Evolutionary conservation across 2,888 invertebrate species (phyloP).

Genomic region (Allacma fusca): DNA sequence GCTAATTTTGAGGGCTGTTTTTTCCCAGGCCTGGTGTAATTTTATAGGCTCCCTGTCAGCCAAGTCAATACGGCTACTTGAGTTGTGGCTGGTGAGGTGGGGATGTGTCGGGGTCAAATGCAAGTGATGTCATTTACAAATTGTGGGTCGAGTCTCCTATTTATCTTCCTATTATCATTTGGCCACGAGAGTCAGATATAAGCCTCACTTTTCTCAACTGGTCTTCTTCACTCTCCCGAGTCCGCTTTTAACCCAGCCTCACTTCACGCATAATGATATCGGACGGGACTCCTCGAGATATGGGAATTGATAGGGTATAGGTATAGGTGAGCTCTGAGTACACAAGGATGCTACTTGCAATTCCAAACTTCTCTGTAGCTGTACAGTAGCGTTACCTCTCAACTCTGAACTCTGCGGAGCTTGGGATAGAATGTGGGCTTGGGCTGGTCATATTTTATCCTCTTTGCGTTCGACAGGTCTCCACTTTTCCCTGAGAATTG

Average conservation of each 20-base stretch:
- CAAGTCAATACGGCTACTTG: background rate
- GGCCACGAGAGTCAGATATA: background rate
- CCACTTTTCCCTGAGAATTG: background rate
- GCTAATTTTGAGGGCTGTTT: too few species aligned
- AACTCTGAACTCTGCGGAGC: background rate
- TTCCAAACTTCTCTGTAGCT: conserved; percentile 21
- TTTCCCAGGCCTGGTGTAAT: too few species aligned
- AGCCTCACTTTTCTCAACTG: background rate
- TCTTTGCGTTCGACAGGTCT: conserved; percentile 7
- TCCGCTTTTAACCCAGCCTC: too few species aligned
- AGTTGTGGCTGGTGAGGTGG: background rate
- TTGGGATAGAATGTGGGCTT: background rate
- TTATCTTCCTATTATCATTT: conserved; percentile 6
- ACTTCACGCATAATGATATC: too few species aligned
- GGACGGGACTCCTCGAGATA: too few species aligned
- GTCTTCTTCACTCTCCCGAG: too few species aligned
- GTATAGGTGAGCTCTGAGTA: too few species aligned
- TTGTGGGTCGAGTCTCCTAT: background rate
- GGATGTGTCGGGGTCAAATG: conserved; percentile 4
- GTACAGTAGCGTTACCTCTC: conserved; percentile 14
- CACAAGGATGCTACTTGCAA: too few species aligned
- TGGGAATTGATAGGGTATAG: too few species aligned
- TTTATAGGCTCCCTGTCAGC: too few species aligned
- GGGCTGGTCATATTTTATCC: conserved; percentile 1
- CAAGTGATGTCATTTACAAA: conserved; percentile 16